Evolutionary conservation across 2,888 invertebrate genomes (phyloP), one percentile per base, ranked within the genome.

Genomic region (Caenorhabditis afra): DNA sequence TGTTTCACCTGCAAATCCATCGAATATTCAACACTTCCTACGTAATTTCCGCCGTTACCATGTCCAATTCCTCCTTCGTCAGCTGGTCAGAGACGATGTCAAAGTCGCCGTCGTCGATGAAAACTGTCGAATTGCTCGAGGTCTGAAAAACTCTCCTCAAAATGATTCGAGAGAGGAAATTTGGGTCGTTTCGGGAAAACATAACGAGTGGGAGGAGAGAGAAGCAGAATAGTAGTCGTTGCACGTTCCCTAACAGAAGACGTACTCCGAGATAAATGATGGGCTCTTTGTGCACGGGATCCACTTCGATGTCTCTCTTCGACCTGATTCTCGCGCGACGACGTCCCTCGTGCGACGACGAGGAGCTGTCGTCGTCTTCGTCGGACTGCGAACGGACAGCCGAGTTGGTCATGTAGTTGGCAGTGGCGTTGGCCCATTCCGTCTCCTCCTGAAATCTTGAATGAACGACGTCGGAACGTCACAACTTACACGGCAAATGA

Each of bases 51-150:
- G 79, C n/a, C n/a, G 79, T 77, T 12, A 82, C 84, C 59, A 68
- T 44, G 41, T 67, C 76, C 7, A 85, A 44, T 68, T 85, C 85
- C 16, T 81, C 79, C 18, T 70, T 61, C 4, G 81, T 76, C 37
- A 85, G 49, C 39, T 64, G 41, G 22, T 84, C 84, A 1, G 78
- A 76, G 1, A 84, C 84, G 8, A 85, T 79, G 44, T 85, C 85
- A 41, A 85, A 85, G 39, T 85, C 85, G 1, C 83, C 83, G 47
- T 85, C 84, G 49, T 85, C 85, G 39, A 85, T 82, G 61, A 82
- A 84, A 7, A 79, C 75, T 14, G 81, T 64, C 1, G 79, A 76
- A 49, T 82, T 81, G 35, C 71, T 70, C 35, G 67, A 65, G 5
- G 67, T 61, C 76, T 80, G 66, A 18, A 76, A 73, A 64, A 20